Conservation (phyloP, 1,140 invertebrate species). For the Zaprionus davidi region DNA sequence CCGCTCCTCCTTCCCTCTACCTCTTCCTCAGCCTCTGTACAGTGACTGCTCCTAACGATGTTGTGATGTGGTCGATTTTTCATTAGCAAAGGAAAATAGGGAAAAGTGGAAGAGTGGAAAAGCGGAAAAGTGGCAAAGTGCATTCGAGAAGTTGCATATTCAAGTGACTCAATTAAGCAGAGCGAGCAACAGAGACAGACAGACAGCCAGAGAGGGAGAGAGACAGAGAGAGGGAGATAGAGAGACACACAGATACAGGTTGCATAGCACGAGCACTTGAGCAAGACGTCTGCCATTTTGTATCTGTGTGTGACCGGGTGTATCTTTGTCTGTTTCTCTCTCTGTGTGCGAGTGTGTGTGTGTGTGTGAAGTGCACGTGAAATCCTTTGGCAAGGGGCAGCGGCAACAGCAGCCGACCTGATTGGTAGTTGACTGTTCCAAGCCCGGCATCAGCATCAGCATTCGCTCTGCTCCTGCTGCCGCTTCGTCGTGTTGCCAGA, state of each 20-base stretch:
- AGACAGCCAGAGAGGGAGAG: slow-evolving; percentile 10
- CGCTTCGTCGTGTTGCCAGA: slow-evolving; percentile 55
- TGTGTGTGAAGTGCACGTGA: slow-evolving; percentile 62
- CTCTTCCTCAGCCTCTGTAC: not conserved
- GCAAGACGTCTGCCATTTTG: slow-evolving; percentile 79
- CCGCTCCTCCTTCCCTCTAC: not conserved
- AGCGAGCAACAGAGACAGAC: slow-evolving; percentile 16
- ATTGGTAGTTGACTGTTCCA: slow-evolving; percentile 71
- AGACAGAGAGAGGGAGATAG: slow-evolving; percentile 16
- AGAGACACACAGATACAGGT: slow-evolving; percentile 55
- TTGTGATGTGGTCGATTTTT: slow-evolving; percentile 63
- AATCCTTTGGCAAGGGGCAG: slow-evolving; percentile 76
- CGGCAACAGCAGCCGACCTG: slow-evolving; percentile 67
- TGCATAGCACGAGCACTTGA: slow-evolving; percentile 51
- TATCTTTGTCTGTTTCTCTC: slow-evolving; percentile 26
- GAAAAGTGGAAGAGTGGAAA: not conserved
- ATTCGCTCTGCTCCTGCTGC: slow-evolving; percentile 50
- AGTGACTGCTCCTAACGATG: slow-evolving; percentile 56
- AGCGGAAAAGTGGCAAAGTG: slow-evolving; percentile 30
- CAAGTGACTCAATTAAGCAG: slow-evolving; percentile 78
- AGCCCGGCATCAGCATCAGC: slow-evolving; percentile 41
- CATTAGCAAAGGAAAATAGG: slow-evolving; percentile 34
- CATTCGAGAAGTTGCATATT: slow-evolving; percentile 78
- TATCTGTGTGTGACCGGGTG: slow-evolving; percentile 33
- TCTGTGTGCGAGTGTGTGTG: slow-evolving; percentile 21